Evolutionary conservation across 1,140 invertebrate species (phyloP).

Genomic region (Sitobion miscanthi): DNA sequence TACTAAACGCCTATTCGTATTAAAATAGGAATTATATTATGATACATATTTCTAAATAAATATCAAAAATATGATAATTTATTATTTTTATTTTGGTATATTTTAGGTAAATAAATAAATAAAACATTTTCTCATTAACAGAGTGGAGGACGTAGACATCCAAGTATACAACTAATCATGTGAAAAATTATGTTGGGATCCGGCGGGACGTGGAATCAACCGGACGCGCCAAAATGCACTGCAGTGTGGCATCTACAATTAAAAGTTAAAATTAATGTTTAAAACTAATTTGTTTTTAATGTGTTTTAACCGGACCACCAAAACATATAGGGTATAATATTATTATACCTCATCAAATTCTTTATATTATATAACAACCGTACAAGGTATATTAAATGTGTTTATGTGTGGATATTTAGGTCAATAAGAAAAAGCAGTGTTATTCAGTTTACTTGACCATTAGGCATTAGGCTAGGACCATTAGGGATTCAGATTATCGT

Average conservation of each 20-base stretch:
- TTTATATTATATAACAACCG: background rate
- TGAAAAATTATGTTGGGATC: background rate
- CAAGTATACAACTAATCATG: background rate
- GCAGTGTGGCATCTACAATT: background rate
- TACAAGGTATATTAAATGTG: background rate
- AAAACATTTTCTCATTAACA: too few relatives aligned
- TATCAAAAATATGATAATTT: background rate
- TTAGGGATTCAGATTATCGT: background rate
- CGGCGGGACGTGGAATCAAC: background rate
- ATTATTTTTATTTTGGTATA: background rate
- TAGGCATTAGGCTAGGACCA: background rate
- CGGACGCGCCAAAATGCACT: background rate
- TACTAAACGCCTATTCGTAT: too few relatives aligned
- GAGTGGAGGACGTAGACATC: background rate
- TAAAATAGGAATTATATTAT: background rate
- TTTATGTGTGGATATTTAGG: background rate
- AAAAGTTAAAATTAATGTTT: background rate
- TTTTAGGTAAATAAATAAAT: background rate
- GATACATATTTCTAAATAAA: background rate
- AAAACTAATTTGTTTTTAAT: background rate
- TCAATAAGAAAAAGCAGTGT: background rate
- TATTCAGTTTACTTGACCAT: background rate
- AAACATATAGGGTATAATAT: background rate
- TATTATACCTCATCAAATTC: background rate
- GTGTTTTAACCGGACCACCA: background rate